These are phyloP conservation scores for Brachionus plicatilis DNA, from an alignment of 1,140 invertebrate species.

Conservation along the genomic window DNA sequence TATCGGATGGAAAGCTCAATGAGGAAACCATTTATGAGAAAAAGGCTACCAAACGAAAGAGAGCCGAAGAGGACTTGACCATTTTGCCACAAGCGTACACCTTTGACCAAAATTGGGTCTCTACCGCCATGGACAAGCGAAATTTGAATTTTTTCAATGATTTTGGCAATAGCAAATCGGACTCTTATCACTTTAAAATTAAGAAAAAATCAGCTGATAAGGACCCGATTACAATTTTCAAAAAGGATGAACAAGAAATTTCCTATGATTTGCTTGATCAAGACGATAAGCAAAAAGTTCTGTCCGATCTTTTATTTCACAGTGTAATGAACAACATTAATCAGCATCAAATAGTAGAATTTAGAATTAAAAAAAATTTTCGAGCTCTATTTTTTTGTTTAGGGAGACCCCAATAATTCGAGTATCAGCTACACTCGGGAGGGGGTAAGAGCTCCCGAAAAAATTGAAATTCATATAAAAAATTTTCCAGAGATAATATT, in stretches of 20 bases:
- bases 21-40: not conserved
- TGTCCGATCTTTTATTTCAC: conserved; percentile 22
- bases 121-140: not conserved
- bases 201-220: not conserved
- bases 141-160: conserved; percentile 3
- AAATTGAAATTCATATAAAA: conserved; percentile 36
- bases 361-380: not conserved
- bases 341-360: conserved; percentile 1
- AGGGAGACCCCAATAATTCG: not conserved
- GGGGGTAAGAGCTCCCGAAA: not conserved
- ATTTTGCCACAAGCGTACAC: conserved; percentile 11
- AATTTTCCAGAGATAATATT: conserved; percentile 31
- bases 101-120: not conserved
- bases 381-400: not conserved
- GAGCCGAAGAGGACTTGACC: conserved; percentile 3
- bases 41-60: not conserved
- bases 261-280: conserved; percentile 11
- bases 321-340: conserved; percentile 25
- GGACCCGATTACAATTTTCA: conserved; percentile 4
- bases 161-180: not conserved
- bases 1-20: conserved; percentile 28
- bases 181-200: not conserved
- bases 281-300: conserved; percentile 30
- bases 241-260: not conserved
- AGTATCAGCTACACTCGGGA: not conserved